These are phyloP conservation scores for Loxodonta africana DNA, from an alignment of 2,113 vertebrate genomes.

Conservation along the genomic window DNA sequence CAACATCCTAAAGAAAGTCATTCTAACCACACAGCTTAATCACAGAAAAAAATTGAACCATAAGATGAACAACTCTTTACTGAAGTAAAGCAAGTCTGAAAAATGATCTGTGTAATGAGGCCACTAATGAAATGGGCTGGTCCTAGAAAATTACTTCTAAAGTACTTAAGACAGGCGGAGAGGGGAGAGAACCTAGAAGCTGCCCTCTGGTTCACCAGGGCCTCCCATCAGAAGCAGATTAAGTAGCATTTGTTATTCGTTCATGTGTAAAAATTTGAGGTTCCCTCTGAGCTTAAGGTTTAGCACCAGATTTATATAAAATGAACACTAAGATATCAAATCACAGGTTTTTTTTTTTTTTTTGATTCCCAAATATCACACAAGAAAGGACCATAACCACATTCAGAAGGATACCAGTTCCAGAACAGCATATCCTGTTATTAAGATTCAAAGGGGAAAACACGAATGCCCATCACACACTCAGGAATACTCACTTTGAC, in stretches of 20 bases:
- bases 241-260: conserved; percentile 23
- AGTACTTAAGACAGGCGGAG: neutral
- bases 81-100: conserved; percentile 1
- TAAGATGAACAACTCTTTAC: neutral
- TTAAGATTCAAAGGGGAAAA: neutral
- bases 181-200: neutral
- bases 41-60: neutral
- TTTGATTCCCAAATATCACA: neutral
- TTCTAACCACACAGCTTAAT: neutral
- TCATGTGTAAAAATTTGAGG: conserved; percentile 29
- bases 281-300: conserved; percentile 22
- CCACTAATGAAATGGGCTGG: neutral
- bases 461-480: fast-evolving
- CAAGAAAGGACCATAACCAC: neutral
- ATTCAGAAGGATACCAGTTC: neutral
- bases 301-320: conserved; percentile 26
- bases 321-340: conserved; percentile 17
- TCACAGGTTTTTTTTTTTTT: neutral
- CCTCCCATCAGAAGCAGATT: neutral
- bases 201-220: neutral
- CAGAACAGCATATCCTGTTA: neutral
- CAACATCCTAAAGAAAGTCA: neutral
- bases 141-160: neutral
- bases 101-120: neutral
- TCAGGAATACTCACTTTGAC: conserved; percentile 93